Percentiles rank a stretch among this genome's conserved stretches.
These are phyloP conservation scores for Odobenus rosmarus DNA, from an alignment of 2,113 vertebrate genomes.

Conservation along the genomic window DNA sequence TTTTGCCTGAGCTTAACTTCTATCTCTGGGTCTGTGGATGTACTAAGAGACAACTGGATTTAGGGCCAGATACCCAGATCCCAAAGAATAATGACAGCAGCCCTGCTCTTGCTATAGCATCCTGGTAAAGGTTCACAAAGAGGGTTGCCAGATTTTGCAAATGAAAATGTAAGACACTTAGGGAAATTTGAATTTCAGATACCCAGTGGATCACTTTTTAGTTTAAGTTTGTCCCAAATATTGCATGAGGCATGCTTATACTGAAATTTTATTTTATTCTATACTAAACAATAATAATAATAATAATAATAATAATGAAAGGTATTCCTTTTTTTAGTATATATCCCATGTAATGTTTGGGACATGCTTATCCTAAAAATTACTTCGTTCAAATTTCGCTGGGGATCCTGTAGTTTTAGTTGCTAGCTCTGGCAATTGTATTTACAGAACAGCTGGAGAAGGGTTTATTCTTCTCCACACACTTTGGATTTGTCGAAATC, in stretches of 20 bases:
- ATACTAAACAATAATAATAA: background rate
- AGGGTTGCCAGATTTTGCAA: background rate
- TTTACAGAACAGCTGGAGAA: constrained; percentile 67
- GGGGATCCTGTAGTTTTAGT: background rate
- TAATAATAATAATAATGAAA: background rate
- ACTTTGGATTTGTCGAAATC: background rate
- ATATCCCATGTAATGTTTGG: too few species aligned
- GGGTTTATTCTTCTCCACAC: background rate
- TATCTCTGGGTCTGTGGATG: constrained; percentile 87
- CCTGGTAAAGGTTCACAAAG: constrained; percentile 87
- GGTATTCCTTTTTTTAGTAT: background rate
- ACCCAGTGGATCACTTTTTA: background rate
- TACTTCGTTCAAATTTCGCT: background rate
- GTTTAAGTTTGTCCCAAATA: background rate
- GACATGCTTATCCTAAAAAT: background rate
- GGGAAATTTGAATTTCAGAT: background rate
- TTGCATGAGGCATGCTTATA: background rate
- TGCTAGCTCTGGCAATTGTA: background rate
- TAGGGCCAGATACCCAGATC: constrained; percentile 87
- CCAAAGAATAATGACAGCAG: constrained; percentile 86
- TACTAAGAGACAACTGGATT: constrained; percentile 91
- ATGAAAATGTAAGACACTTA: background rate
- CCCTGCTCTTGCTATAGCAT: constrained; percentile 84
- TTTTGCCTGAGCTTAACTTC: constrained; percentile 90
- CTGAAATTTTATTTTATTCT: background rate